Percentiles rank a stretch among this genome's conserved stretches.
phyloP scores from a whole-genome alignment of 2,113 vertebrate genomes.

The Lampris megalopsis region DNA sequence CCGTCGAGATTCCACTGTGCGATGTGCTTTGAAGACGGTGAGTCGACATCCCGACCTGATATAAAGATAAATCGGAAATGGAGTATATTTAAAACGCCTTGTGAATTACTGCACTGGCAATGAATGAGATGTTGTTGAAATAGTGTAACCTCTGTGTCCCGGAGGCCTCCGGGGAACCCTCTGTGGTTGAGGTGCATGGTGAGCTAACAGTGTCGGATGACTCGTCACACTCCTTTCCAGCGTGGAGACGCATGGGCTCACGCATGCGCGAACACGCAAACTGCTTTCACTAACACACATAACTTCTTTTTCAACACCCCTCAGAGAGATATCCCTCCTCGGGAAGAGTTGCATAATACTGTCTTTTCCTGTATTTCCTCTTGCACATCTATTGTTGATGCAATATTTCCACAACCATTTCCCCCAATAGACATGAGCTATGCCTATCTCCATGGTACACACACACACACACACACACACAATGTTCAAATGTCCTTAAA shows the following conservation, averaged over 20 bases:
- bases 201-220: constrained; percentile 63
- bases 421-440: no score
- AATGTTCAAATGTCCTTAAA: no score
- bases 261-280: constrained; percentile 2
- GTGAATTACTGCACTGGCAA: background rate
- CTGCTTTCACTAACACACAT: constrained; percentile 20
- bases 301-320: constrained; percentile 8
- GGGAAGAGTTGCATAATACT: no score
- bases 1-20: background rate
- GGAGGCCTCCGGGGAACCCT: background rate
- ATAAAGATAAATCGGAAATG: background rate
- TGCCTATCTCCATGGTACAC: no score
- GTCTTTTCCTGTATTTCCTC: no score
- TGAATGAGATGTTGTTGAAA: constrained; percentile 5
- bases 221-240: constrained; percentile 49
- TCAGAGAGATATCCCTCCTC: background rate
- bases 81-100: background rate
- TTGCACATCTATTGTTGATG: no score
- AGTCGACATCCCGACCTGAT: background rate
- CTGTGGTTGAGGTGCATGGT: constrained; percentile 36
- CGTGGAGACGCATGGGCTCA: constrained; percentile 58
- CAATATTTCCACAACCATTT: no score
- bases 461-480: no score
- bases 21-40: background rate
- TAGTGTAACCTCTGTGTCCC: background rate